These are phyloP conservation scores for Ispidina lecontei DNA, from an alignment of 2,797 vertebrate genomes.

Conservation along the genomic window DNA sequence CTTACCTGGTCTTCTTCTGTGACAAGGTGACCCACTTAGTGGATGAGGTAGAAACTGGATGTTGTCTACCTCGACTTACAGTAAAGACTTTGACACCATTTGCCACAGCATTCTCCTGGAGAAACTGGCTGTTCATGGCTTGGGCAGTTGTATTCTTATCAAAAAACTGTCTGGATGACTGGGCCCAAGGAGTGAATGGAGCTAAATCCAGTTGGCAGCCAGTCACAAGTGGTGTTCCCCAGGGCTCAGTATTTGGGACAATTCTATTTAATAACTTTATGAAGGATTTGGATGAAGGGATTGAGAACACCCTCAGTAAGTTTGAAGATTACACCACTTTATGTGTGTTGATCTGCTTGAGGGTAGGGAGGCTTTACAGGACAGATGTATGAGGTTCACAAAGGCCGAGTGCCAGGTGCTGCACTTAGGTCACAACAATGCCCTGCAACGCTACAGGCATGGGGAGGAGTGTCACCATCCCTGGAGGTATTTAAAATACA, in stretches of 20 bases:
- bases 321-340: neutral
- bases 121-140: neutral
- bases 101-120: no score
- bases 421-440: neutral
- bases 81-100: no score
- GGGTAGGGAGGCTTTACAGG: neutral
- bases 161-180: neutral
- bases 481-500: neutral
- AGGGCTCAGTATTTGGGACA: no score
- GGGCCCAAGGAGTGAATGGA: neutral
- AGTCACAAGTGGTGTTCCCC: neutral
- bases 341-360: neutral
- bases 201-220: neutral
- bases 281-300: no score
- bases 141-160: neutral
- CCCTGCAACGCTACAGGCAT: neutral
- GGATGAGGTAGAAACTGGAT: no score
- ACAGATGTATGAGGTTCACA: neutral
- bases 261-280: no score
- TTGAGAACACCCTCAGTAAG: neutral
- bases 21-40: no score
- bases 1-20: no score
- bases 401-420: neutral
- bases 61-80: no score
- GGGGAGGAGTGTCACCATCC: neutral